phyloP scores from a whole-genome alignment of 2,888 invertebrate genomes.

The Nemapogon koenigi region DNA sequence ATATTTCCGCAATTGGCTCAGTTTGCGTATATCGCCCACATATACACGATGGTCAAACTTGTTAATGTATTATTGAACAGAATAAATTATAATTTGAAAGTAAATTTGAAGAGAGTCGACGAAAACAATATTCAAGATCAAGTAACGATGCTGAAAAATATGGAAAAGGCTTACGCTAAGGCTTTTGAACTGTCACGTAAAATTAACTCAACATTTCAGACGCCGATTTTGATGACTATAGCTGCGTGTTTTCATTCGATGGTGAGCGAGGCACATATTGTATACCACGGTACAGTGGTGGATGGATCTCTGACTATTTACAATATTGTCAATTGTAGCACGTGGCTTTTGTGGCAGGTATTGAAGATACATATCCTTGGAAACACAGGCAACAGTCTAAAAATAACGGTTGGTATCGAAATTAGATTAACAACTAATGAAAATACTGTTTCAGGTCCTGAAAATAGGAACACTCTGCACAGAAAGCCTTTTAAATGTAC shows the following conservation, averaged over 20 bases:
- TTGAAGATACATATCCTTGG: slow-evolving; percentile 30
- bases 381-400: slow-evolving; percentile 1
- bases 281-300: slow-evolving; percentile 34
- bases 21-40: slow-evolving; percentile 30
- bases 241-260: slow-evolving; percentile 44
- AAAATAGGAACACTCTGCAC: neutral
- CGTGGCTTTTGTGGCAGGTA: slow-evolving; percentile 43
- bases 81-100: slow-evolving; percentile 20
- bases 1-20: slow-evolving; percentile 39
- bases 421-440: slow-evolving; percentile 1
- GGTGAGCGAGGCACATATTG: slow-evolving; percentile 40
- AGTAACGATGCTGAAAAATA: slow-evolving; percentile 22
- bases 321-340: slow-evolving; percentile 32
- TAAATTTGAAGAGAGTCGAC: neutral
- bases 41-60: slow-evolving; percentile 31
- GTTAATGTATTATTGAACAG: slow-evolving; percentile 27
- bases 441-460: too few species aligned
- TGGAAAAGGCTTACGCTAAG: slow-evolving; percentile 32
- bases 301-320: slow-evolving; percentile 25
- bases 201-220: slow-evolving; percentile 36
- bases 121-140: neutral
- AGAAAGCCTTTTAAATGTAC: neutral
- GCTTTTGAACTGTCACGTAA: slow-evolving; percentile 29
- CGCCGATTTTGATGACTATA: slow-evolving; percentile 30
- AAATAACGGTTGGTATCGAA: slow-evolving; percentile 2